Percentiles rank a stretch among this genome's conserved stretches.
These are phyloP conservation scores for Perdita meconis DNA, from an alignment of 2,888 invertebrate species.

Conservation along the genomic window DNA sequence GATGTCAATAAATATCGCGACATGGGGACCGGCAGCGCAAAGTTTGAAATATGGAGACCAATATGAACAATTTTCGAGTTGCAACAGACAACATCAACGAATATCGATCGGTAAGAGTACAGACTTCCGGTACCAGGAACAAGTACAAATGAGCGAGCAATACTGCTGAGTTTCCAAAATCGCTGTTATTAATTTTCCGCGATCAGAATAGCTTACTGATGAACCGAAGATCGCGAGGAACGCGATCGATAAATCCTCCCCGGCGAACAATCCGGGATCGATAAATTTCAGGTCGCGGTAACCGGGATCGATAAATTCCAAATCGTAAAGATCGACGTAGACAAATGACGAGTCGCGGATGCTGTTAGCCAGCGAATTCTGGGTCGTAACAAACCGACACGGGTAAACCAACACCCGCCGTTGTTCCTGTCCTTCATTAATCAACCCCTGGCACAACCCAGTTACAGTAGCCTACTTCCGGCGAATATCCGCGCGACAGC, in stretches of 20 bases:
- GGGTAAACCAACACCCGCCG: slow-evolving; percentile 29
- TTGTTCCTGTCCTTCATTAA: slow-evolving; percentile 44
- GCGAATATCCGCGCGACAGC: not conserved
- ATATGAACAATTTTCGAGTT: too few relatives aligned
- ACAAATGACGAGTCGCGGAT: not conserved
- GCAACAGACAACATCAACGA: too few relatives aligned
- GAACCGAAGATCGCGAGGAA: not conserved
- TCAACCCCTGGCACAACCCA: slow-evolving; percentile 25
- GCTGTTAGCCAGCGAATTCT: slow-evolving; percentile 16
- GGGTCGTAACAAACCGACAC: slow-evolving; percentile 21
- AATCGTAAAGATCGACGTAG: slow-evolving; percentile 1
- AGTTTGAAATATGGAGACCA: too few relatives aligned
- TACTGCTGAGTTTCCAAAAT: too few relatives aligned
- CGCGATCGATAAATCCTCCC: not conserved
- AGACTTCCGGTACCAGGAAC: too few relatives aligned
- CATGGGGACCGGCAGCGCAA: too few relatives aligned
- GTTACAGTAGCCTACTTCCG: slow-evolving; percentile 27
- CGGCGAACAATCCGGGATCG: not conserved
- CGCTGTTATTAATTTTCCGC: too few relatives aligned
- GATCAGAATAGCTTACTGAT: not conserved
- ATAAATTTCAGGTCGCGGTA: slow-evolving; percentile 37
- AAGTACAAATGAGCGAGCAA: too few relatives aligned
- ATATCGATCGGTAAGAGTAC: too few relatives aligned
- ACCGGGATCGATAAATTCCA: slow-evolving; percentile 22
- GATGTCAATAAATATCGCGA: too few relatives aligned